Evolutionary conservation across 2,797 vertebrate genomes (phyloP), one percentile per base, ranked within the genome.

Genomic region (Tinamus major): DNA sequence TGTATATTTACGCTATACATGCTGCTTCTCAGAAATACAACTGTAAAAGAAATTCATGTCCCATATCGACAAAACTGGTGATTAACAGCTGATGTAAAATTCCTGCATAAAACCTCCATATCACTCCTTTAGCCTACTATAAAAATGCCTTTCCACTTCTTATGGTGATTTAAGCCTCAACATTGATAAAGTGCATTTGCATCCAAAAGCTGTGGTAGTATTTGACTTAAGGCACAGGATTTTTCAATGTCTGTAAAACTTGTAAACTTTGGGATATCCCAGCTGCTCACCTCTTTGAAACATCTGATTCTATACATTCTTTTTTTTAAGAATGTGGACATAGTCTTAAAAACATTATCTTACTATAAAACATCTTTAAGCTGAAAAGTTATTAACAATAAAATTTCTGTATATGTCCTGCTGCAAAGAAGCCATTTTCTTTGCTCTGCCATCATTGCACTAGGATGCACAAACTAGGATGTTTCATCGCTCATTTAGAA

Each of bases 61-160:
- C 81, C 81, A 1, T 76, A 58, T 82, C 77, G 87, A 85, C 68
- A 87, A 87, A 90, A 79, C 37, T 64, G 37, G 26, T 72, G 93
- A 89, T 93, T 85, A 93, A 70, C n/a, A 75, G 74, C 41, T 81
- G 24, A 62, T 62, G 37, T 65, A 62, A 85, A 87, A 65, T 48
- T 49, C 55, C 37, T 65, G 33, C 51, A 46, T 44, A 72, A 81
- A 82, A 29, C 29, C 90, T 84, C 21, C 44, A 24, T 48, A 71
- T 88, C 10, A 26, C 21, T 89, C 44, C 13, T 56, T 72, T 37
- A 64, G 33, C n/a, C 13, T 76, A 67, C 24, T 15, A 58, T 87
- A 90, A 88, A 85, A 82, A 69, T 69, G 41, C 56, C 27, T 83
- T 83, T 59, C 37, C 79, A 31, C 89, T 82, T 65, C 39, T 87